Evolutionary conservation across 2,888 invertebrate species (phyloP).

Genomic region (Ramazzottius varieornatus): DNA sequence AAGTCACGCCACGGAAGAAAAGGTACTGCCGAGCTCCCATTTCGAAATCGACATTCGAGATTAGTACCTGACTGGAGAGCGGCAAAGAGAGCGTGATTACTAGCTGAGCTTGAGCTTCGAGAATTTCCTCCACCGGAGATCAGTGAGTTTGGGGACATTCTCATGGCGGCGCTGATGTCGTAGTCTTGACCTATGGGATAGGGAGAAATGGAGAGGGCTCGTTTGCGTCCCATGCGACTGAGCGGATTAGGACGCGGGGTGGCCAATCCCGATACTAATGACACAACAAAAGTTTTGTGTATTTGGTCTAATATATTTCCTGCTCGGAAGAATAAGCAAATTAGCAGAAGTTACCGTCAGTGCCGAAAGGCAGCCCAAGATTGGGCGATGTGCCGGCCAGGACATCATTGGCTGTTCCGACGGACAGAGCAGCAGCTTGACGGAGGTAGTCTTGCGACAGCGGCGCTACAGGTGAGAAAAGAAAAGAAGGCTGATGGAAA

Average conservation of each 20-base stretch:
- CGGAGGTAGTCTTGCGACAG: neutral
- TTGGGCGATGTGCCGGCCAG: neutral
- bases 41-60: too few species aligned
- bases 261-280: neutral
- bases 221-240: conserved; percentile 37
- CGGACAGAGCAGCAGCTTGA: neutral
- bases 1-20: too few species aligned
- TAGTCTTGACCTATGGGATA: conserved; percentile 86
- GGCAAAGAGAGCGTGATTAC: too few species aligned
- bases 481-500: neutral
- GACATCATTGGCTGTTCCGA: neutral
- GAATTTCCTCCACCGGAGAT: conserved; percentile 54
- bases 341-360: neutral
- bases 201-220: conserved; percentile 65
- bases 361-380: neutral
- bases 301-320: too few species aligned
- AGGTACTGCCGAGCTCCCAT: too few species aligned
- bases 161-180: conserved; percentile 78
- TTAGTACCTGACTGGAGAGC: too few species aligned
- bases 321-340: too few species aligned
- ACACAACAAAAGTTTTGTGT: too few species aligned
- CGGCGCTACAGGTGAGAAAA: neutral
- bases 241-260: neutral
- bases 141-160: conserved; percentile 68
- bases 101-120: conserved; percentile 52